Evolutionary conservation across 2,113 vertebrate genomes (phyloP).

Genomic region (Capra hircus): DNA sequence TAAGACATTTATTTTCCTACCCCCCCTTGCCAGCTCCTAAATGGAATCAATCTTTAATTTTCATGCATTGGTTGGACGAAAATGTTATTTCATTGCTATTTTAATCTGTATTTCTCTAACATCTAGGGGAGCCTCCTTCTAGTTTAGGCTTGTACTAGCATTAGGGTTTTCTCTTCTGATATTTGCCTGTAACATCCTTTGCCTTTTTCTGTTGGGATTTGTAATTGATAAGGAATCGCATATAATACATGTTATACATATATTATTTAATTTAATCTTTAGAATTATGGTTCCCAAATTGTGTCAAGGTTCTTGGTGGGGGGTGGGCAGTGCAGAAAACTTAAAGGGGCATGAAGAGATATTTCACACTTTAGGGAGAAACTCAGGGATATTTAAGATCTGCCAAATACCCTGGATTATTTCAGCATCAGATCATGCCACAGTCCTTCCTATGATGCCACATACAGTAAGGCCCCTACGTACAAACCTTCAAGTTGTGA

Average conservation of each 20-base stretch:
- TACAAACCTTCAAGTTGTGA: background rate
- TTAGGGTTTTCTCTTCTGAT: background rate
- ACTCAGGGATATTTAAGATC: background rate
- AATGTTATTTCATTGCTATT: constrained; percentile 5
- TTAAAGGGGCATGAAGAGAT: background rate
- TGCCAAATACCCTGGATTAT: accelerated
- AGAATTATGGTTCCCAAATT: background rate
- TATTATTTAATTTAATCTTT: background rate
- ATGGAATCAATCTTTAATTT: constrained; percentile 47
- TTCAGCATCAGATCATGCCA: background rate
- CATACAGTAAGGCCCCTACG: background rate
- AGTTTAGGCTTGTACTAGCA: background rate
- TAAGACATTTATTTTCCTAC: background rate
- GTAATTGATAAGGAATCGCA: background rate
- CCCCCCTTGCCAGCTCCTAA: background rate
- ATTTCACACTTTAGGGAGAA: background rate
- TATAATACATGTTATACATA: background rate
- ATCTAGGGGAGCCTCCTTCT: background rate
- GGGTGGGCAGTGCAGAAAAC: background rate
- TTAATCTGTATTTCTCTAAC: constrained; percentile 34
- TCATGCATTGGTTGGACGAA: background rate
- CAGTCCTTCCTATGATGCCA: background rate
- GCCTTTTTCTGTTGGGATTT: background rate
- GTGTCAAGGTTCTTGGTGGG: background rate
- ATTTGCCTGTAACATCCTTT: background rate